Base-by-base conservation (phyloP, 2,888 invertebrate genomes). In the Ischnura elegans region DNA sequence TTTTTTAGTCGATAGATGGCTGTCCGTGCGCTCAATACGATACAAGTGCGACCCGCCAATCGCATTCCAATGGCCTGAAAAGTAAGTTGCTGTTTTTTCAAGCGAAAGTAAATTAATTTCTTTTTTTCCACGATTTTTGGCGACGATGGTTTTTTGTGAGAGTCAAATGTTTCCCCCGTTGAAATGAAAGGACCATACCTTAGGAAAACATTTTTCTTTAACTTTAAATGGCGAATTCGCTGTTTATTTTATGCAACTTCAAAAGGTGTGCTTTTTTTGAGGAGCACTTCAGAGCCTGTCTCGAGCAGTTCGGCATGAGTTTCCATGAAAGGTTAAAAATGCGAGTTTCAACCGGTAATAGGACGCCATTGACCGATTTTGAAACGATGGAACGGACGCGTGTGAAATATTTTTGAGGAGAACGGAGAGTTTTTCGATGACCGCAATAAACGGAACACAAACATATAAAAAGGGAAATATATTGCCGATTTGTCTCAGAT, bases 81-180 rank as follows among this genome's bases (percentile, higher is more conserved):
- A 76, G 76, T 76, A 76, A 76, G 76, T 76, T 76, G 76, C 76
- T 76, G 76, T 76, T 76, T 76, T 76, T 76, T 76, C 76, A 76
- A 76, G 76, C 76, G 76, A 76, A 36, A 76, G 76, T 76, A 36
- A 76, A 76, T 76, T 76, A 76, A 76, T 29, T 76, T 76, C 25
- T 76, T 76, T 76, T 76, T 76, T 76, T n/a, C 19, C 25, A 76
- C 76, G 76, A 36, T 76, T 76, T 76, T 76, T 76, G 76, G 36
- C 76, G 76, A 2, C 76, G 76, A 76, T 76, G 76, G 76, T 76
- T 76, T n/a, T 16, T 36, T 76, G 76, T 36, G 36, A 10, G 76
- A 76, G 76, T 76, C 76, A 76, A 76, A 76, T 76, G 36, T 36
- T 76, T 51, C 36, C 76, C 13, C 10, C 10, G 76, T 29, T 36